Evolutionary conservation across 2,888 invertebrate genomes (phyloP).

Genomic region (Eudasyphora cyanicolor): DNA sequence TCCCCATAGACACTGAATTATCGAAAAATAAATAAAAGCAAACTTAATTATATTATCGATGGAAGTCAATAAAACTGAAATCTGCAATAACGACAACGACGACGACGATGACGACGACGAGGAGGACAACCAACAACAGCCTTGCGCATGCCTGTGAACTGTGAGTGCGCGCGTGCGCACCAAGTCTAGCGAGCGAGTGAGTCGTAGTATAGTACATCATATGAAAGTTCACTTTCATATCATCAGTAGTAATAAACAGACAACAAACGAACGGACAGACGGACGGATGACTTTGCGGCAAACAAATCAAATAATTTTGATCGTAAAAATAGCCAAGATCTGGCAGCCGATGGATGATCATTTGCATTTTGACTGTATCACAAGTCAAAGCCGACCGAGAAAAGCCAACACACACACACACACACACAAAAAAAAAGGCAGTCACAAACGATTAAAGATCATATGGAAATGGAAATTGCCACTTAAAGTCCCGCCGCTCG

Average conservation of each 20-base stretch:
- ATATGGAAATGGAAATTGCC: slow-evolving; percentile 54
- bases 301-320: slow-evolving; percentile 51
- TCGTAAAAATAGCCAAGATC: slow-evolving; percentile 36
- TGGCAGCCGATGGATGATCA: slow-evolving; percentile 43
- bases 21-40: slow-evolving; percentile 59
- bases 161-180: not conserved
- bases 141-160: not conserved
- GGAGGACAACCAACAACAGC: not conserved
- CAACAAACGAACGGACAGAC: not conserved
- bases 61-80: slow-evolving; percentile 39
- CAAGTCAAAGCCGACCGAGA: not conserved
- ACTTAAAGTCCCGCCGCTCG: slow-evolving; percentile 42
- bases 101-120: not conserved
- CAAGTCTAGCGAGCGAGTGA: not conserved
- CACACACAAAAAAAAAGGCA: slow-evolving; percentile 49
- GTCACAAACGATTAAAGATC: slow-evolving; percentile 62
- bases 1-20: slow-evolving; percentile 60
- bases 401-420: not conserved
- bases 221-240: slow-evolving; percentile 37
- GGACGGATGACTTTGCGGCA: not conserved
- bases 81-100: not conserved
- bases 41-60: slow-evolving; percentile 62
- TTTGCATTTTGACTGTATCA: slow-evolving; percentile 54
- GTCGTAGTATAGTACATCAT: too few relatives aligned
- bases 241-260: not conserved